Evolutionary conservation across 2,113 vertebrate genomes (phyloP).

Genomic region (zebrafish (Danio rerio)): GRCz12tu NC_133196.1:30977501-30978000

Average conservation of each 20-base stretch:
- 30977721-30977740: slow-evolving; percentile 30
- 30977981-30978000: slow-evolving; percentile 38
- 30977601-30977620: slow-evolving; percentile 40
- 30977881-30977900: slow-evolving; percentile 29
- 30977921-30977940: slow-evolving; percentile 13
- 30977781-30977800: slow-evolving; percentile 60
- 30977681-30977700: slow-evolving; percentile 9
- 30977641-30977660: slow-evolving; percentile 32
- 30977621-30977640: slow-evolving; percentile 33
- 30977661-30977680: slow-evolving; percentile 32
- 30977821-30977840: not conserved
- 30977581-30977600: slow-evolving; percentile 34
- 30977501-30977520: slow-evolving; percentile 34
- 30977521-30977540: slow-evolving; percentile 33
- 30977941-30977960: slow-evolving; percentile 21
- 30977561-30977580: slow-evolving; percentile 40
- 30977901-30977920: slow-evolving; percentile 45
- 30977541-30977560: slow-evolving; percentile 34
- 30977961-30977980: not conserved
- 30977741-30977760: slow-evolving; percentile 55
- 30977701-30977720: slow-evolving; percentile 41
- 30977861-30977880: slow-evolving; percentile 48
- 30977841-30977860: slow-evolving; percentile 28
- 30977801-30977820: not conserved
- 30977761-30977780: slow-evolving; percentile 55